Evolutionary conservation across 1,140 invertebrate species (phyloP).

Genomic region (Procambarus virginalis): DNA sequence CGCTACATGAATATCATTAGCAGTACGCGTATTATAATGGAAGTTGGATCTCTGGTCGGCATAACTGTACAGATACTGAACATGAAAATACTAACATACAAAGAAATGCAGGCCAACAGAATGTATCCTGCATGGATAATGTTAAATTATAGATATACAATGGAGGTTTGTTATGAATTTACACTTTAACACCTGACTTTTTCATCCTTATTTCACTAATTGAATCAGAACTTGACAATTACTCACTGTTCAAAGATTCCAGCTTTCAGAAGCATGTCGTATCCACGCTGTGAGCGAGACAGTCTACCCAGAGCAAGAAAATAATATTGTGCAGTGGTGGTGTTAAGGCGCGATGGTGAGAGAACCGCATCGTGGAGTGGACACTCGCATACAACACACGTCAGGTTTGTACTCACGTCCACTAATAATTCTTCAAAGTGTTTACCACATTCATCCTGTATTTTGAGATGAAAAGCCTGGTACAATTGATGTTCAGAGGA

Average conservation of each 20-base stretch:
- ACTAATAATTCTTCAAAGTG: conserved; percentile 85
- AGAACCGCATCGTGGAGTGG: conserved; percentile 91
- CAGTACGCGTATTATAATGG: no score
- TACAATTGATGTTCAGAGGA: background rate
- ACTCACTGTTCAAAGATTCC: conserved; percentile 84
- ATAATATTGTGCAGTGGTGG: conserved; percentile 92
- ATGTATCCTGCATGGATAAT: background rate
- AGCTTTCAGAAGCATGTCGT: conserved; percentile 83
- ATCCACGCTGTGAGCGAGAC: conserved; percentile 83
- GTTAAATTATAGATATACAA: background rate
- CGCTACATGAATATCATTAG: no score
- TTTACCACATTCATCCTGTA: conserved; percentile 76
- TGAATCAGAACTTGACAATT: background rate
- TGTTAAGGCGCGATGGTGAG: conserved; percentile 89
- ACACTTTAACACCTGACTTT: background rate
- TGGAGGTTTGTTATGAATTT: background rate
- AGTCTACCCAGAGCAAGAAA: conserved; percentile 94
- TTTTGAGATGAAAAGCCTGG: conserved; percentile 64
- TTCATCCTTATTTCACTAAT: background rate
- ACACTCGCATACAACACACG: conserved; percentile 82
- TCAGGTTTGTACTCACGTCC: conserved; percentile 86
- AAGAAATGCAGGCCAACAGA: background rate
- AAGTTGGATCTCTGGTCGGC: no score
- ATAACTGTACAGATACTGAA: no score
- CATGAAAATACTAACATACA: no score